Conservation (phyloP, 2,888 invertebrate genomes). For the Pandemis heparana region DNA sequence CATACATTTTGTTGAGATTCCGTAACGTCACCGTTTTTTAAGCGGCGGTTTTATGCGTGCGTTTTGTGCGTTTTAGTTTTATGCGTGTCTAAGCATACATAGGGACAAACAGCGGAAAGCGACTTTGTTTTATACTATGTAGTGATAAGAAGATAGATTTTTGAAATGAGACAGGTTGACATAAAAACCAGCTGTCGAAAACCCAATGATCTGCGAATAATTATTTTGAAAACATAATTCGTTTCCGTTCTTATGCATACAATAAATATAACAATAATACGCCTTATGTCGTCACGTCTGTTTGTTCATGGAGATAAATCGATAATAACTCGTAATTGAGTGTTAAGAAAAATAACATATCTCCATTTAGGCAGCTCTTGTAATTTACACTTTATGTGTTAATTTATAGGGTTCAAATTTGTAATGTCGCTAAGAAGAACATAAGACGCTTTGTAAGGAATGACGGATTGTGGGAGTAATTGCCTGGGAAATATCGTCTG, state of each 20-base stretch:
- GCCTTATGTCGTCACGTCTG: slow-evolving; percentile 49
- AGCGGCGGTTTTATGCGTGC: too few relatives aligned
- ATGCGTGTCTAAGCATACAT: too few relatives aligned
- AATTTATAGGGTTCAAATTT: neutral
- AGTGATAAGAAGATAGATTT: neutral
- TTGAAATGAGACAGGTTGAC: slow-evolving; percentile 4
- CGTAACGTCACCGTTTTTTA: too few relatives aligned
- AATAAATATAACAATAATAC: slow-evolving; percentile 45
- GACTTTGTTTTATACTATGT: too few relatives aligned
- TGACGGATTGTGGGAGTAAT: slow-evolving; percentile 12
- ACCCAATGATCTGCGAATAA: slow-evolving; percentile 51
- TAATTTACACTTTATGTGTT: neutral
- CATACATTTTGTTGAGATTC: too few relatives aligned
- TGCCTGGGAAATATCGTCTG: slow-evolving; percentile 33
- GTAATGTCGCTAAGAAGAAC: neutral
- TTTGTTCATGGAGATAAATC: slow-evolving; percentile 50
- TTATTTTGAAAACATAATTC: slow-evolving; percentile 60
- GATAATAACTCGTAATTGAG: slow-evolving; percentile 44
- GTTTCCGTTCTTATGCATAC: slow-evolving; percentile 48
- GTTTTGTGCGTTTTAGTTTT: too few relatives aligned
- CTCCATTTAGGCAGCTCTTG: neutral
- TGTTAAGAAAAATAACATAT: neutral
- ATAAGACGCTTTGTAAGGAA: neutral
- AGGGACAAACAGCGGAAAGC: too few relatives aligned
- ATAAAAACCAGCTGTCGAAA: slow-evolving; percentile 34